Evolutionary conservation across 2,797 vertebrate genomes (phyloP).

Genomic region (Amphiprion clarkii): DNA sequence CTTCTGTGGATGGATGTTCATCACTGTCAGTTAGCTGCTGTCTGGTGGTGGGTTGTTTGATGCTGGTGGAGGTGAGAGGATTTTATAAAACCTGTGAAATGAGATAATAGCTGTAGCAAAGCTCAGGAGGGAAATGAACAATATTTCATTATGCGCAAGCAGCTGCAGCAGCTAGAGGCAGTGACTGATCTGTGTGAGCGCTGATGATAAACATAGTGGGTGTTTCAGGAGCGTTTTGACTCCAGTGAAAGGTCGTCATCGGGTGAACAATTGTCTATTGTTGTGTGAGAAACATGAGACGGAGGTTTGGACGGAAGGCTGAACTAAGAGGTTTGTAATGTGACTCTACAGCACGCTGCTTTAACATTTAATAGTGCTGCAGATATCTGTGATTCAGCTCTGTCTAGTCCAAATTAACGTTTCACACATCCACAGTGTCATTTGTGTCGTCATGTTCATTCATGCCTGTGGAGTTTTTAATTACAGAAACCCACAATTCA

Average conservation of each 20-base stretch:
- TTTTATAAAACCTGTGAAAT: constrained; percentile 32
- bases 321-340: constrained; percentile 31
- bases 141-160: constrained; percentile 26
- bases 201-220: constrained; percentile 4
- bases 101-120: constrained; percentile 20
- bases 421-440: too few species aligned
- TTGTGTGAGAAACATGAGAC: constrained; percentile 47
- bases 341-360: constrained; percentile 12
- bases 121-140: not conserved
- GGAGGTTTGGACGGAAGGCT: constrained; percentile 8
- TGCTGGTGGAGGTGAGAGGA: constrained; percentile 3
- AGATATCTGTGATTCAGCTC: too few species aligned
- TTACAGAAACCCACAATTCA: too few species aligned
- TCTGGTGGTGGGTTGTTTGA: not conserved
- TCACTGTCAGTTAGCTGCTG: constrained; percentile 4
- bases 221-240: constrained; percentile 15
- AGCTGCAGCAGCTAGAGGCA: constrained; percentile 11
- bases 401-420: too few species aligned
- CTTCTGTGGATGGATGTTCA: constrained; percentile 8
- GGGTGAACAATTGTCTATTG: constrained; percentile 11
- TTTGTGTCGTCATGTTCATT: too few species aligned
- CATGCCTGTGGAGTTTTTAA: too few species aligned
- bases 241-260: not conserved
- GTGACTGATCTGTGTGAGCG: not conserved
- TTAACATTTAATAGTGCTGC: too few species aligned